phyloP scores from a whole-genome alignment of 1,140 invertebrate genomes.

The Eulimnadia texana region DNA sequence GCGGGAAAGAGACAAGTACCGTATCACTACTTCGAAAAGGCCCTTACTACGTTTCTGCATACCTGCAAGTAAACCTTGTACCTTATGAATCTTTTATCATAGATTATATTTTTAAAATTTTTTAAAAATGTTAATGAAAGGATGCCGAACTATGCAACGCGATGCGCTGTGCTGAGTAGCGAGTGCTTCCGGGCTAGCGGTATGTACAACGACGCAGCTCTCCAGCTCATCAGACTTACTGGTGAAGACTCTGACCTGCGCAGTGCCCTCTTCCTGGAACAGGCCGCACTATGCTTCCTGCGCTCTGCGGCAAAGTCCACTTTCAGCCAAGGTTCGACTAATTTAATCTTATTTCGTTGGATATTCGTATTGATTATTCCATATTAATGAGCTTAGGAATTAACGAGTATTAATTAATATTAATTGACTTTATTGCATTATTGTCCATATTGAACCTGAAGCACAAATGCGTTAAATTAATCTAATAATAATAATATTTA shows the following conservation, averaged over 20 bases:
- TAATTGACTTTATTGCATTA: too few relatives aligned
- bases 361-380: neutral
- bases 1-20: constrained; percentile 47
- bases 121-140: neutral
- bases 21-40: constrained; percentile 80
- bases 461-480: too few relatives aligned
- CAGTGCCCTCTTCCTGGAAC: constrained; percentile 82
- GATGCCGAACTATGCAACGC: constrained; percentile 41
- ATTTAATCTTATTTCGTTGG: neutral
- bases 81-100: constrained; percentile 12
- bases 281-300: constrained; percentile 86
- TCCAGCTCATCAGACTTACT: constrained; percentile 85
- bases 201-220: constrained; percentile 73
- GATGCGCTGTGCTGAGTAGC: constrained; percentile 72
- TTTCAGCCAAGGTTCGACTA: neutral
- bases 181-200: constrained; percentile 64
- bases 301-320: constrained; percentile 26
- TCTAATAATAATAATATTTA: too few relatives aligned
- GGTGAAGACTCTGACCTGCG: constrained; percentile 83
- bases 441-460: too few relatives aligned
- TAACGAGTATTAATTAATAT: too few relatives aligned
- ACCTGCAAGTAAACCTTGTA: constrained; percentile 55
- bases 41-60: constrained; percentile 75
- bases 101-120: neutral
- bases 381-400: too few relatives aligned